Evolutionary conservation across 2,113 vertebrate genomes (phyloP).

Genomic region (Pionites leucogaster): DNA sequence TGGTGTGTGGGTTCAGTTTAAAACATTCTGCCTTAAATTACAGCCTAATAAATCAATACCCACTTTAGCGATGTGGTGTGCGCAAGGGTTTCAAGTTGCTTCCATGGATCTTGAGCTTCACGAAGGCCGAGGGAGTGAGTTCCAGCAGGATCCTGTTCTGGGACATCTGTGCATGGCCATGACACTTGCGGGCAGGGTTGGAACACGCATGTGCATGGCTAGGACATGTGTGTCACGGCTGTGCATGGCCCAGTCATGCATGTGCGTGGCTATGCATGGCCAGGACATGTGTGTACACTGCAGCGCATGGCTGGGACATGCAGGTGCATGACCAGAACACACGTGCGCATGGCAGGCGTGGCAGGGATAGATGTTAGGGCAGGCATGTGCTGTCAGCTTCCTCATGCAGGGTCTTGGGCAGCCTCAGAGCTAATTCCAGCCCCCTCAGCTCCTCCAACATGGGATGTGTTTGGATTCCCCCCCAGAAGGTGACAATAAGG

Average conservation of each 20-base stretch:
- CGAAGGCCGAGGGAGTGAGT: rapidly evolving
- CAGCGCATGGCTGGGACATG: background rate
- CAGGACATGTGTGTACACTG: rapidly evolving
- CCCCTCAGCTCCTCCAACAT: background rate
- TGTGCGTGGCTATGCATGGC: background rate
- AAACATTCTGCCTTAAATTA: constrained; percentile 43
- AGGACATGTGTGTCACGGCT: background rate
- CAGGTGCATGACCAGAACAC: background rate
- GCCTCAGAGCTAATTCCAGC: background rate
- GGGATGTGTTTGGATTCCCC: background rate
- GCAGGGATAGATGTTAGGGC: background rate
- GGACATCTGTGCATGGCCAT: rapidly evolving
- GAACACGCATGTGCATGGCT: rapidly evolving
- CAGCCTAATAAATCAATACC: constrained; percentile 28
- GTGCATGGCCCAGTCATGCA: rapidly evolving
- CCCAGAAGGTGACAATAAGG: rapidly evolving
- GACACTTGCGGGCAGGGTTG: too few relatives aligned
- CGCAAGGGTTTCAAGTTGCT: background rate
- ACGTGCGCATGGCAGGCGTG: background rate
- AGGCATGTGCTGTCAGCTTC: rapidly evolving
- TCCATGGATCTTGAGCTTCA: rapidly evolving
- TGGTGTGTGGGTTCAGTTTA: constrained; percentile 7
- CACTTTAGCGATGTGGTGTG: background rate
- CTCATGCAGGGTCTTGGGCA: rapidly evolving
- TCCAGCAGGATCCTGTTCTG: background rate